A percentile compares a stretch with the other conserved stretches of the same genome.
These are phyloP conservation scores for Trichogramma evanescens DNA, from an alignment of 2,888 invertebrate genomes.

Conservation along the genomic window DNA sequence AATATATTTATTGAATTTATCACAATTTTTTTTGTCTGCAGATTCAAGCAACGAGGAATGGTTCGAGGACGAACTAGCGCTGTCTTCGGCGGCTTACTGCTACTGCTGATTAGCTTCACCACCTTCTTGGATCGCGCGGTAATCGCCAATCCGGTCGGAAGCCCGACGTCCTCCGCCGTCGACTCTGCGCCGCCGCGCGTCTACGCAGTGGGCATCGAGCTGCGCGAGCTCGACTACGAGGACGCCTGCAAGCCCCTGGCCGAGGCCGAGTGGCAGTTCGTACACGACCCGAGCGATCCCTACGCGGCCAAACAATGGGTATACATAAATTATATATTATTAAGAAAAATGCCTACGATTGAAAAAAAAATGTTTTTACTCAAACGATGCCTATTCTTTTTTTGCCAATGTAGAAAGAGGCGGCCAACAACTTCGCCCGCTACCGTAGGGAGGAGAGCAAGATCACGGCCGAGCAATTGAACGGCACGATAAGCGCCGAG, in stretches of 20 bases:
- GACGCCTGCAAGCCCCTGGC: conserved; percentile 32
- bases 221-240: conserved; percentile 36
- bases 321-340: conserved; percentile 10
- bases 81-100: conserved; percentile 21
- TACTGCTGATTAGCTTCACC: conserved; percentile 1
- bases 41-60: conserved; percentile 23
- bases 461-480: conserved; percentile 14
- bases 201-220: conserved; percentile 22
- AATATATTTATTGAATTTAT: background rate
- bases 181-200: background rate
- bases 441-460: conserved; percentile 27
- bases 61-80: conserved; percentile 27
- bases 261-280: conserved; percentile 34
- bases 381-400: background rate
- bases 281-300: conserved; percentile 28
- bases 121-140: background rate
- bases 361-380: background rate
- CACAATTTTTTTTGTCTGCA: conserved; percentile 1
- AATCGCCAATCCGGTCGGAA: too few relatives aligned
- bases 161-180: background rate
- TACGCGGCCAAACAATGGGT: conserved; percentile 33
- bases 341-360: background rate
- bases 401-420: conserved; percentile 28
- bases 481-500: conserved; percentile 11
- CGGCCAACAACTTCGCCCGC: conserved; percentile 25